phyloP scores from a whole-genome alignment of 2,797 vertebrate genomes.

The Manis javanica region DNA sequence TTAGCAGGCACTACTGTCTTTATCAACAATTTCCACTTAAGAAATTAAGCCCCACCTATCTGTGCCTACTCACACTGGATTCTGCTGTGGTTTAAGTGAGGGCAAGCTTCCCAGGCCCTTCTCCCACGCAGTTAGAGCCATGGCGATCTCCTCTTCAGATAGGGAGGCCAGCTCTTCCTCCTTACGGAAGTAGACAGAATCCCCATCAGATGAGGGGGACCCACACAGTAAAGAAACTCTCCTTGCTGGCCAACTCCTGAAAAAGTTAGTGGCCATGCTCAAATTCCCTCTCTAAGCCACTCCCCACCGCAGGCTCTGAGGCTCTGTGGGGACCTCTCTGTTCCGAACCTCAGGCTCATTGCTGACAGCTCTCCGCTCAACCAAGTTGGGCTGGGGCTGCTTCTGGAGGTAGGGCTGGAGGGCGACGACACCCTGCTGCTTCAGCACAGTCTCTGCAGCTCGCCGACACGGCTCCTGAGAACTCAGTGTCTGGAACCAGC shows the following conservation, averaged over 20 bases:
- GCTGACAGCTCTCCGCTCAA: slow-evolving; percentile 81
- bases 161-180: slow-evolving; percentile 82
- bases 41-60: neutral
- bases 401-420: slow-evolving; percentile 91
- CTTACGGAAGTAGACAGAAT: neutral
- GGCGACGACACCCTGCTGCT: slow-evolving; percentile 87
- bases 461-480: slow-evolving; percentile 87
- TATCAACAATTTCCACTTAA: neutral
- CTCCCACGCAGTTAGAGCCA: slow-evolving; percentile 88
- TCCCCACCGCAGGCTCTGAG: neutral
- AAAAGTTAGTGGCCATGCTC: neutral
- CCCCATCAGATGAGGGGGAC: neutral
- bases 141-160: slow-evolving; percentile 90
- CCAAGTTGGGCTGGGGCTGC: slow-evolving; percentile 86
- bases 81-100: slow-evolving; percentile 79
- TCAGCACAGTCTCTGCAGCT: slow-evolving; percentile 88
- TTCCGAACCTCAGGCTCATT: slow-evolving; percentile 91
- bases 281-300: neutral
- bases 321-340: neutral
- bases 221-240: neutral
- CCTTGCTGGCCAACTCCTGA: neutral
- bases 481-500: slow-evolving; percentile 92
- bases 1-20: neutral
- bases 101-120: slow-evolving; percentile 79
- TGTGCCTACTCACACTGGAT: slow-evolving; percentile 91